These are phyloP conservation scores for Dendrocopos noguchii DNA, from an alignment of 2,113 vertebrate species.

Conservation along the genomic window DNA sequence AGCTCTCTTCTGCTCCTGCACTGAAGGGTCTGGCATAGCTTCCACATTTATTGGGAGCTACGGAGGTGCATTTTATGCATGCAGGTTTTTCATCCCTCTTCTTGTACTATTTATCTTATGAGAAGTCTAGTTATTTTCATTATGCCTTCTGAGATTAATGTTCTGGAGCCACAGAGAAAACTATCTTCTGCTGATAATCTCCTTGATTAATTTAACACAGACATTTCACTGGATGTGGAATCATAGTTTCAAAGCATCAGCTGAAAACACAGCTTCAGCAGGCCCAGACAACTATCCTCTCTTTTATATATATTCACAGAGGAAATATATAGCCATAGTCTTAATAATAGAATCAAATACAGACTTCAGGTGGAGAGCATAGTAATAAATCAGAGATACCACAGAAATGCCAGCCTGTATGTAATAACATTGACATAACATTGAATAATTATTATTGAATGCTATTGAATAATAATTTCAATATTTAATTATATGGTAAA, in stretches of 20 bases:
- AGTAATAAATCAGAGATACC: neutral
- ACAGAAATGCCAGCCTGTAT: neutral
- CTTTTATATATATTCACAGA: neutral
- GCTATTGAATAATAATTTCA: neutral
- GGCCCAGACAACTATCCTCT: neutral
- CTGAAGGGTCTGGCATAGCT: neutral
- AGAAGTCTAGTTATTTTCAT: neutral
- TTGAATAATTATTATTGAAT: neutral
- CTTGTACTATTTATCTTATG: neutral
- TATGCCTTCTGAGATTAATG: neutral
- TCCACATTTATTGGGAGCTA: neutral
- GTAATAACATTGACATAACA: neutral
- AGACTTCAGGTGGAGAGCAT: neutral
- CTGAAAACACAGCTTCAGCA: neutral
- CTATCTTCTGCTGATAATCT: neutral
- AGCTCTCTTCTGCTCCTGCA: neutral
- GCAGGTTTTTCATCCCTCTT: neutral
- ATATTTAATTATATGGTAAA: neutral
- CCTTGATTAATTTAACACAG: neutral
- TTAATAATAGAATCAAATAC: slow-evolving; percentile 4
- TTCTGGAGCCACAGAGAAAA: neutral
- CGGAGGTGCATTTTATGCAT: neutral
- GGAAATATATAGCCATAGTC: neutral
- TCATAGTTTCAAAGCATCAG: neutral
- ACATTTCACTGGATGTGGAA: neutral